These are phyloP conservation scores for Toxostoma redivivum DNA, from an alignment of 2,113 vertebrate genomes.

Conservation along the genomic window DNA sequence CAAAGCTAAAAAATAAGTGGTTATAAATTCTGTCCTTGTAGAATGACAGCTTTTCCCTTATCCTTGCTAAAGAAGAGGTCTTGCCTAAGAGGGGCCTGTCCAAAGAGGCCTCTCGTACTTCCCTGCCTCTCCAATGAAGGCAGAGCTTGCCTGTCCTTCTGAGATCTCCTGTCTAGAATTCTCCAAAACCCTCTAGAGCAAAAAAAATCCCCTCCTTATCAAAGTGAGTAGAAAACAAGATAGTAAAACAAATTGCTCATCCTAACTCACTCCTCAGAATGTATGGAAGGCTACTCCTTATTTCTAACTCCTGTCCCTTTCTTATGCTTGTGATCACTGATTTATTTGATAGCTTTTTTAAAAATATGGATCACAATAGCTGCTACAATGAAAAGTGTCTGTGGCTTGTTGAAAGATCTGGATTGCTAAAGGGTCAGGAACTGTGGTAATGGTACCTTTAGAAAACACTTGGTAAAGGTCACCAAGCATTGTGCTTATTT, in stretches of 20 bases:
- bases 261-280: not conserved
- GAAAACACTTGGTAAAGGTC: not conserved
- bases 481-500: not conserved
- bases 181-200: not conserved
- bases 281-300: not conserved
- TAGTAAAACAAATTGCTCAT: not conserved
- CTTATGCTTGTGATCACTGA: not conserved
- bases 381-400: not conserved
- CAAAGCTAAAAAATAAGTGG: not conserved
- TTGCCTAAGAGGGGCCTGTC: not conserved
- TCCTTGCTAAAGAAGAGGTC: not conserved
- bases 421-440: not conserved
- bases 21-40: not conserved
- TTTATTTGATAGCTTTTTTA: not conserved
- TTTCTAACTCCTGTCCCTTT: not conserved
- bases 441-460: not conserved
- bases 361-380: not conserved
- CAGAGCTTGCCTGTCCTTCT: not conserved
- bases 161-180: not conserved
- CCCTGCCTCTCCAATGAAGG: not conserved
- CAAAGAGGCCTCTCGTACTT: not conserved
- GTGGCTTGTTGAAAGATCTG: not conserved
- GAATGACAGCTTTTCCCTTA: not conserved
- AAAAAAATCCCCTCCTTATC: not conserved
- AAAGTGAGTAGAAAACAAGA: not conserved